These are phyloP conservation scores for Tipula helvola DNA, from an alignment of 2,888 invertebrate genomes.

Conservation along the genomic window DNA sequence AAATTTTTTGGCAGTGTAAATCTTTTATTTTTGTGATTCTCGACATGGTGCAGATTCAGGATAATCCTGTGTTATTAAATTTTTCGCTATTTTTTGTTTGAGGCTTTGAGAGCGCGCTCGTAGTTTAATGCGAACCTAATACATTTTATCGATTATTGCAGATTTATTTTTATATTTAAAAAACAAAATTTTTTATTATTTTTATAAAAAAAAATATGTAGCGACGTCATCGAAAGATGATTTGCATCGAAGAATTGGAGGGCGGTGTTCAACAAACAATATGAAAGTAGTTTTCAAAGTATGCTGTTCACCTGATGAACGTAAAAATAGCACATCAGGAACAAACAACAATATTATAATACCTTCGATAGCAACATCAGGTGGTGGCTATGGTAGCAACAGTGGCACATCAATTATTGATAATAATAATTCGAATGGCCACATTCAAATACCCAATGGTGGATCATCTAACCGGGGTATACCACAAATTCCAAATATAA, in stretches of 20 bases:
- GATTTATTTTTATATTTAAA: conserved; percentile 13
- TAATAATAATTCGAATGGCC: conserved; percentile 22
- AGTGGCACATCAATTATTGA: conserved; percentile 30
- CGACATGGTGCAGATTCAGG: no score
- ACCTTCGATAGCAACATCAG: background rate
- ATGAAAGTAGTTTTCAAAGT: conserved; percentile 95
- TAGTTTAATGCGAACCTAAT: background rate
- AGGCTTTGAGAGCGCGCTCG: no score
- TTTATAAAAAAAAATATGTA: conserved; percentile 21
- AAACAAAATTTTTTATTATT: conserved; percentile 23
- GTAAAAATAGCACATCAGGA: conserved; percentile 28
- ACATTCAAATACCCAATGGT: background rate
- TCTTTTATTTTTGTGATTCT: no score
- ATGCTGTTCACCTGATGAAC: conserved; percentile 70
- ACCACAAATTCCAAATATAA: conserved; percentile 23
- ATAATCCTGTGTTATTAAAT: no score
- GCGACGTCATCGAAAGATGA: conserved; percentile 88
- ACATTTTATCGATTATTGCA: background rate
- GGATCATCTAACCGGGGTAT: conserved; percentile 13
- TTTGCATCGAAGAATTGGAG: conserved; percentile 81
- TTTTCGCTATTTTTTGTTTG: no score
- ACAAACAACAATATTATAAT: background rate
- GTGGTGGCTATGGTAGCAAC: conserved; percentile 31
- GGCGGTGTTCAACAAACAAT: conserved; percentile 81
- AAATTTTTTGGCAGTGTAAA: no score